Evolutionary conservation across 2,113 vertebrate genomes (phyloP).

Genomic region (Neomonachus schauinslandi): DNA sequence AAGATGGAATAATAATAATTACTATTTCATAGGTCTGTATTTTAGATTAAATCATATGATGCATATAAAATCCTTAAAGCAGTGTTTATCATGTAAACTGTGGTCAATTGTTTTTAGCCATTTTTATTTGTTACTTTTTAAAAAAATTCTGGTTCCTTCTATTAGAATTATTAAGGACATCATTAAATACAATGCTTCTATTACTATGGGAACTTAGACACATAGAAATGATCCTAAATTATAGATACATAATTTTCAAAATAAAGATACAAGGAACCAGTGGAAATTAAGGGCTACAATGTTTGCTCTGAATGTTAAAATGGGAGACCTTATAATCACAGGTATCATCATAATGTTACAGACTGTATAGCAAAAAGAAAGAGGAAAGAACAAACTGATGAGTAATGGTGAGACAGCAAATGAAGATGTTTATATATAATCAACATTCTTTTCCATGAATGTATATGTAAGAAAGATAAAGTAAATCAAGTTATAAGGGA

Average conservation of each 20-base stretch:
- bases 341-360: not conserved
- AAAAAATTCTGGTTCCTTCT: not conserved
- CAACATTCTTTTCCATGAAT: not conserved
- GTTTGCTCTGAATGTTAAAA: not conserved
- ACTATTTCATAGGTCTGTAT: not conserved
- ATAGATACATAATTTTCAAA: not conserved
- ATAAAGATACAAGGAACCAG: not conserved
- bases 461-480: not conserved
- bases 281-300: not conserved
- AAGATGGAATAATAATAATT: not conserved
- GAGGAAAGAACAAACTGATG: not conserved
- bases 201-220: constrained; percentile 8
- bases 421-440: not conserved
- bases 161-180: constrained; percentile 3
- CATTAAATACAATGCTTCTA: not conserved
- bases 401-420: not conserved
- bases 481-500: not conserved
- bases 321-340: not conserved
- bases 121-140: not conserved
- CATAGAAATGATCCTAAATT: not conserved
- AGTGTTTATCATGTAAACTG: not conserved
- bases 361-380: not conserved
- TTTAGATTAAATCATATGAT: not conserved
- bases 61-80: not conserved
- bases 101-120: not conserved